A percentile compares a stretch with the other conserved stretches of the same genome.
Conservation (phyloP, 2,797 vertebrate species). For the Dryobates pubescens region DNA sequence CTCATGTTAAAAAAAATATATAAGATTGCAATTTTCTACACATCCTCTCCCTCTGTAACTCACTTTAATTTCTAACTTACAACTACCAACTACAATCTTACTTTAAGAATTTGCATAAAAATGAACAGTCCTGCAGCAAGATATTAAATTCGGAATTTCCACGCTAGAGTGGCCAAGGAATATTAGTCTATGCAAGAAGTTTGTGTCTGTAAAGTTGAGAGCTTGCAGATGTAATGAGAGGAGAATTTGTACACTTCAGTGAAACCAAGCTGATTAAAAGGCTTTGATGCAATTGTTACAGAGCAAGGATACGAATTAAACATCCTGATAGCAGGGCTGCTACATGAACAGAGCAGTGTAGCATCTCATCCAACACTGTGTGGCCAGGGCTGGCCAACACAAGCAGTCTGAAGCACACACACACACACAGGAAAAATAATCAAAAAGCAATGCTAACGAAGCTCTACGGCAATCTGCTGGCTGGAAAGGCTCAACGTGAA, state of each 20-base stretch:
- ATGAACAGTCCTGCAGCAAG: conserved; percentile 71
- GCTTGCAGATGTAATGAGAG: conserved; percentile 68
- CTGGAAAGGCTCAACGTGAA: neutral
- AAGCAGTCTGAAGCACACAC: neutral
- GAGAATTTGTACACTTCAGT: conserved; percentile 72
- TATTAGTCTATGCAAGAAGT: conserved; percentile 71
- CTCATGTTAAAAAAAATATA: conserved; percentile 22
- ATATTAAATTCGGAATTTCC: conserved; percentile 78
- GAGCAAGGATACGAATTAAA: neutral
- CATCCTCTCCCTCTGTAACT: neutral
- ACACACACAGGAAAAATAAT: too few relatives aligned
- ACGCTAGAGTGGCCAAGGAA: conserved; percentile 74
- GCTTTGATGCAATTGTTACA: neutral
- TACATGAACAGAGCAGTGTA: neutral
- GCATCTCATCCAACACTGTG: neutral
- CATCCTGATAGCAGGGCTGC: neutral
- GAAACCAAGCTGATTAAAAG: conserved; percentile 76
- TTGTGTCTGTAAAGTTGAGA: conserved; percentile 72
- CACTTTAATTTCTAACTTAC: conserved; percentile 74
- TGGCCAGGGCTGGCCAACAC: neutral
- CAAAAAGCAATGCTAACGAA: neutral
- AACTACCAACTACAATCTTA: conserved; percentile 70
- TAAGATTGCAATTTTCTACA: conserved; percentile 28
- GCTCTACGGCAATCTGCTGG: neutral
- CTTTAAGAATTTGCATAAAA: conserved; percentile 77